phyloP scores from a whole-genome alignment of 2,113 vertebrate genomes.

The Mustelus asterias region DNA sequence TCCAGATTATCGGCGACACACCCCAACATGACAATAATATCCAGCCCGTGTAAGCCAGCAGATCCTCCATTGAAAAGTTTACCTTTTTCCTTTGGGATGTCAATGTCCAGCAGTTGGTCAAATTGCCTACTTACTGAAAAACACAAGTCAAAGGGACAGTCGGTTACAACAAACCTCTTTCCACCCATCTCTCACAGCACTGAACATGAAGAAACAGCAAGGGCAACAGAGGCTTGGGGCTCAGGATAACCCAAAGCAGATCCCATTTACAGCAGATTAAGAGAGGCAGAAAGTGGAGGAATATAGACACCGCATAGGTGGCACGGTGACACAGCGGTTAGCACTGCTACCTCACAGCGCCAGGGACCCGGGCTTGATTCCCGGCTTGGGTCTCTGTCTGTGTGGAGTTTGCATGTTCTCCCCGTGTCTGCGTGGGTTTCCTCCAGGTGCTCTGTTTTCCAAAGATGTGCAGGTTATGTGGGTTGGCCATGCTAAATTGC shows the following conservation, averaged over 20 bases:
- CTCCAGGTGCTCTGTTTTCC: too few relatives aligned
- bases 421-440: too few relatives aligned
- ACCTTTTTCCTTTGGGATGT: conserved; percentile 38
- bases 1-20: neutral
- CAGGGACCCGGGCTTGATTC: too few relatives aligned
- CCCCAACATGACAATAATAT: neutral
- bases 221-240: too few relatives aligned
- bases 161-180: neutral
- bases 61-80: neutral
- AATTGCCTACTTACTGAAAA: conserved; percentile 33
- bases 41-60: neutral
- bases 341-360: too few relatives aligned
- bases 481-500: too few relatives aligned
- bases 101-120: conserved; percentile 4
- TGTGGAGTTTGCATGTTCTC: too few relatives aligned
- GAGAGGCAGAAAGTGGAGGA: neutral
- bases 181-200: neutral
- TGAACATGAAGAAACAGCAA: neutral
- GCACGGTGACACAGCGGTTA: too few relatives aligned
- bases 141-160: neutral
- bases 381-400: too few relatives aligned
- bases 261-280: neutral
- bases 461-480: too few relatives aligned
- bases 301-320: neutral
- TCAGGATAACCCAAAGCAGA: neutral